These are phyloP conservation scores for Erpobdella octoculata DNA, from an alignment of 2,888 invertebrate species.

Conservation along the genomic window DNA sequence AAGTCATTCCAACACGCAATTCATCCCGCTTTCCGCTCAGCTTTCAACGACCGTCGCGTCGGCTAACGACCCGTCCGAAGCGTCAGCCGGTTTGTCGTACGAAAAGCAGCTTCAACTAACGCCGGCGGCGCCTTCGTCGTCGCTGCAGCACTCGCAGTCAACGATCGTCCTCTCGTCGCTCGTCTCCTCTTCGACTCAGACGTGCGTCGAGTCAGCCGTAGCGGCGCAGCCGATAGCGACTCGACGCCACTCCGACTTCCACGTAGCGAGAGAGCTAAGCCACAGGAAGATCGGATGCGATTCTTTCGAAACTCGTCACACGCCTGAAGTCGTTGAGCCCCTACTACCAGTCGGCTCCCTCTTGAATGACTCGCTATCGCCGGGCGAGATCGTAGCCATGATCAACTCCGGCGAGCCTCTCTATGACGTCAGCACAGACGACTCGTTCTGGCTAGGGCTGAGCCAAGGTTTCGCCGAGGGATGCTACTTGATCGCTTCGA, in stretches of 20 bases:
- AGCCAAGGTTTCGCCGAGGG: not conserved
- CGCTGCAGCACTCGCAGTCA: not conserved
- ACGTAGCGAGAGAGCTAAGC: not conserved
- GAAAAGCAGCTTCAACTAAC: not conserved
- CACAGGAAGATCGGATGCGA: too few species aligned
- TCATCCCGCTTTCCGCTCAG: too few species aligned
- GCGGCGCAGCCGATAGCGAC: not conserved
- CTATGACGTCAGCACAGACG: conserved; percentile 6
- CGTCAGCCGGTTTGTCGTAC: not conserved
- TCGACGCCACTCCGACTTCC: not conserved
- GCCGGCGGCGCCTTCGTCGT: not conserved
- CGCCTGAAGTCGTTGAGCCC: not conserved
- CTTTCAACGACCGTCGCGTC: not conserved
- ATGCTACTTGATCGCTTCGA: not conserved
- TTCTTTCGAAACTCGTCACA: too few species aligned
- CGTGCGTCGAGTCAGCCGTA: not conserved
- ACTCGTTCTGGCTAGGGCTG: conserved; percentile 11
- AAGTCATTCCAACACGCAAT: too few species aligned
- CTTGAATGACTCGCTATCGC: not conserved
- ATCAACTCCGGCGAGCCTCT: not conserved
- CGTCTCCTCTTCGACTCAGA: not conserved
- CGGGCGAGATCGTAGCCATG: not conserved
- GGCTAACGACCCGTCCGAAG: not conserved
- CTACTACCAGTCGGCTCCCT: not conserved
- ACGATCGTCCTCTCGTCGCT: not conserved